A percentile compares a stretch with the other conserved stretches of the same genome.
Conservation (phyloP, 2,113 vertebrate species). For the Caranx melampygus region DNA sequence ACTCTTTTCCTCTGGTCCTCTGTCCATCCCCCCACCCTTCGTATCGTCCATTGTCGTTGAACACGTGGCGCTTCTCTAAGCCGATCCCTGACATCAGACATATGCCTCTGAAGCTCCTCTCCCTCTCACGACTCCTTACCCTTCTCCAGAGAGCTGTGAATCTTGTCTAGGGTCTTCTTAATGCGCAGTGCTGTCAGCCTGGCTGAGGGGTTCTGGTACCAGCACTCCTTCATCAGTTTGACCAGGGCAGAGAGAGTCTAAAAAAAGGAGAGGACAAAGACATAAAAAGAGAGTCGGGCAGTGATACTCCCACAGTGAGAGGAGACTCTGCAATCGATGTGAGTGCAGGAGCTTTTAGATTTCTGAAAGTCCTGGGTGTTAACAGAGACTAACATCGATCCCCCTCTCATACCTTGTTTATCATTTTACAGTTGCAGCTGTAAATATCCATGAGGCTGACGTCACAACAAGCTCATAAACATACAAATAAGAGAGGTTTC, state of each 20-base stretch:
- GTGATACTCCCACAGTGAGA: neutral
- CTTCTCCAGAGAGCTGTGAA: conserved; percentile 85
- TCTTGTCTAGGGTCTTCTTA: conserved; percentile 88
- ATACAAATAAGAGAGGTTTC: neutral
- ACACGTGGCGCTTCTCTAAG: conserved; percentile 2
- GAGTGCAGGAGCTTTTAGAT: conserved; percentile 8
- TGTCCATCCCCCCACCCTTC: neutral
- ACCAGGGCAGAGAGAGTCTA: conserved; percentile 86
- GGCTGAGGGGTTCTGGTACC: conserved; percentile 89
- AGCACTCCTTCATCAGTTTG: conserved; percentile 89
- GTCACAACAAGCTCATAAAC: neutral
- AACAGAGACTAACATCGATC: neutral
- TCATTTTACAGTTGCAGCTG: neutral
- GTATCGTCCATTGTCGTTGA: neutral
- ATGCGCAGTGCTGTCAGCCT: conserved; percentile 86
- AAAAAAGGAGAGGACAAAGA: neutral
- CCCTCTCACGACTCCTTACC: conserved; percentile 84
- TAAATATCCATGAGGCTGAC: neutral
- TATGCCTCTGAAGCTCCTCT: conserved; percentile 19
- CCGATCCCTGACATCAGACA: conserved; percentile 21
- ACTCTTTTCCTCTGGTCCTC: conserved; percentile 24
- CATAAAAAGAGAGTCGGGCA: neutral
- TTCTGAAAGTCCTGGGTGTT: neutral
- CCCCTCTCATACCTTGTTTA: neutral
- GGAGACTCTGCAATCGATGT: neutral